Evolutionary conservation across 2,113 vertebrate species (phyloP).

Genomic region (Xyrauchen texanus): DNA sequence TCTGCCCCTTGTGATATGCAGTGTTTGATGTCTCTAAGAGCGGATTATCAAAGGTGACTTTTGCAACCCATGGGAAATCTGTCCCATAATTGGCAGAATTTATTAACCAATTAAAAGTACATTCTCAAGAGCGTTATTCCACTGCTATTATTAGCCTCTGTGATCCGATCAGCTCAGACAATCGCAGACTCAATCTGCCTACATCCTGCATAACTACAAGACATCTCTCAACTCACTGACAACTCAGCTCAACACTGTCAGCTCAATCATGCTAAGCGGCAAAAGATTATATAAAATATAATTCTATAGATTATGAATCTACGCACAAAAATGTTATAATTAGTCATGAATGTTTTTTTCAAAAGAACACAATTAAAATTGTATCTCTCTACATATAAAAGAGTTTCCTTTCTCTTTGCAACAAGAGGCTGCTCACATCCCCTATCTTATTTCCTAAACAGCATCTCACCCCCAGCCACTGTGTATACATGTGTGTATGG

Average conservation of each 20-base stretch:
- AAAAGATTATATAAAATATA: neutral
- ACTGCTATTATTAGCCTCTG: conserved; percentile 69
- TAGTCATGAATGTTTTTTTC: neutral
- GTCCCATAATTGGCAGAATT: conserved; percentile 72
- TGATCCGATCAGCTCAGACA: conserved; percentile 66
- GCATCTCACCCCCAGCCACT: conserved; percentile 62
- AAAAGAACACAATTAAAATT: no score
- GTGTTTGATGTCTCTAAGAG: conserved; percentile 61
- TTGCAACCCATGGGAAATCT: conserved; percentile 60
- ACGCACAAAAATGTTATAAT: no score
- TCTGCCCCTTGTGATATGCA: conserved; percentile 58
- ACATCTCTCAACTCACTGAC: conserved; percentile 50
- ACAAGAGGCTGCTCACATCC: conserved; percentile 81
- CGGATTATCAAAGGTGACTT: conserved; percentile 77
- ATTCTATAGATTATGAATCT: neutral
- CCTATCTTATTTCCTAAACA: conserved; percentile 77
- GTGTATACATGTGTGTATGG: conserved; percentile 16
- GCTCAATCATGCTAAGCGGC: neutral
- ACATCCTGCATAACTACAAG: conserved; percentile 34
- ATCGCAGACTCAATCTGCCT: conserved; percentile 37
- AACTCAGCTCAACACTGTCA: neutral
- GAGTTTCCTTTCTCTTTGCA: neutral
- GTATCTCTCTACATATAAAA: neutral
- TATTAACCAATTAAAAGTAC: conserved; percentile 75
- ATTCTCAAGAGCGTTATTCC: conserved; percentile 65